Percentiles rank a stretch among this genome's conserved stretches.
Conservation (phyloP, 2,113 vertebrate genomes). For the Apeltes quadracus region DNA sequence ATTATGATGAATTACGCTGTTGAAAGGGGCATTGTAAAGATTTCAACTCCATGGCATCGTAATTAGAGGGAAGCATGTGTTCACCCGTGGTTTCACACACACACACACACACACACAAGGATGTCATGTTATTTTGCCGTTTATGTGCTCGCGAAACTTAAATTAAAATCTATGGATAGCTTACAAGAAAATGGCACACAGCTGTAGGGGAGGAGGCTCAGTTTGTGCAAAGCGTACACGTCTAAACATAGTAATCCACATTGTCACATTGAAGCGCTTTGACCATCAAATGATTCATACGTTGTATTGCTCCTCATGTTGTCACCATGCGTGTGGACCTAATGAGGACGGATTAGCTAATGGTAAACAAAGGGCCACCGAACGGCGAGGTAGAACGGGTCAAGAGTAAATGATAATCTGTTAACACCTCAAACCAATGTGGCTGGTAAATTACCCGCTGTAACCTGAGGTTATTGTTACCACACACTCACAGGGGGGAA, state of each 20-base stretch:
- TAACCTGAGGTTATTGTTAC: neutral
- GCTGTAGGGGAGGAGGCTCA: neutral
- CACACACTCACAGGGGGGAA: neutral
- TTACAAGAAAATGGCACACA: neutral
- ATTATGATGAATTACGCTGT: slow-evolving; percentile 62
- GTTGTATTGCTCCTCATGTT: neutral
- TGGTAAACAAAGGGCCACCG: neutral
- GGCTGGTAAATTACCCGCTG: neutral
- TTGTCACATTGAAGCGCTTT: neutral
- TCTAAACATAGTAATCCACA: neutral
- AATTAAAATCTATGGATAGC: neutral
- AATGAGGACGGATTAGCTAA: too few relatives aligned
- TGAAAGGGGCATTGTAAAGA: slow-evolving; percentile 56
- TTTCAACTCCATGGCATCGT: slow-evolving; percentile 44
- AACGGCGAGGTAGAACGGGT: neutral
- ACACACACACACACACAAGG: neutral
- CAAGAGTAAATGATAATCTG: neutral
- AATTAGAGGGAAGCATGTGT: slow-evolving; percentile 48
- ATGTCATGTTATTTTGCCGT: neutral
- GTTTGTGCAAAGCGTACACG: neutral
- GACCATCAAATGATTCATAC: neutral
- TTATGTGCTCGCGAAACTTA: neutral
- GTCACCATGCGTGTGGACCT: neutral
- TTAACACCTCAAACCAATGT: neutral
- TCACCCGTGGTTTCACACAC: neutral